These are phyloP conservation scores for Eumacrocentrus americanus DNA, from an alignment of 2,888 invertebrate species.

Conservation along the genomic window DNA sequence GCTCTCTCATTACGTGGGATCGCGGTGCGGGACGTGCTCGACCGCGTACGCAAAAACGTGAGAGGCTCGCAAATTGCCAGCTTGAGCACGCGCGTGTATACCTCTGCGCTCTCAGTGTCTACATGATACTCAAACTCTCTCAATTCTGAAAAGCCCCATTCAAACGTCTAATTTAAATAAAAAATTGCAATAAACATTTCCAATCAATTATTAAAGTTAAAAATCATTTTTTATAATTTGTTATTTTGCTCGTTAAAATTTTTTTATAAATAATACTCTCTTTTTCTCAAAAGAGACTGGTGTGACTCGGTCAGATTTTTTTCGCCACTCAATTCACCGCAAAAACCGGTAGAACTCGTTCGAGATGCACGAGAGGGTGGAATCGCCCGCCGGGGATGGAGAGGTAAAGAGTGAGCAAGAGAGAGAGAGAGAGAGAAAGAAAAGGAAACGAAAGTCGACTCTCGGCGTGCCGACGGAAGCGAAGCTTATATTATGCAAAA, in stretches of 20 bases:
- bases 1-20: constrained; percentile 56
- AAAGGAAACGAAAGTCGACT: constrained; percentile 27
- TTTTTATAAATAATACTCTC: too few species aligned
- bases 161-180: too few species aligned
- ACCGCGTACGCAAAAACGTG: constrained; percentile 54
- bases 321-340: constrained; percentile 36
- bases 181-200: too few species aligned
- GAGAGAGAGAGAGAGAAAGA: constrained; percentile 18
- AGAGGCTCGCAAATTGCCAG: constrained; percentile 53
- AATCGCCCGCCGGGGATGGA: constrained; percentile 6
- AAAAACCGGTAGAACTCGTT: constrained; percentile 51
- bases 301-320: not conserved
- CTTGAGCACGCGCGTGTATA: constrained; percentile 43
- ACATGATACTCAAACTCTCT: too few species aligned
- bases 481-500: constrained; percentile 60
- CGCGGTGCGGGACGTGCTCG: constrained; percentile 45
- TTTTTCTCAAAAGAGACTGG: too few species aligned
- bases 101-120: too few species aligned
- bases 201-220: too few species aligned
- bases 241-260: too few species aligned
- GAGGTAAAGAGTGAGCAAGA: constrained; percentile 20
- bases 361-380: constrained; percentile 26
- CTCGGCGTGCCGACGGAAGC: constrained; percentile 31
- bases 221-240: too few species aligned
- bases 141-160: too few species aligned